Base-by-base conservation (phyloP, 2,888 invertebrate species). In the Troides oblongomaculatus region DNA sequence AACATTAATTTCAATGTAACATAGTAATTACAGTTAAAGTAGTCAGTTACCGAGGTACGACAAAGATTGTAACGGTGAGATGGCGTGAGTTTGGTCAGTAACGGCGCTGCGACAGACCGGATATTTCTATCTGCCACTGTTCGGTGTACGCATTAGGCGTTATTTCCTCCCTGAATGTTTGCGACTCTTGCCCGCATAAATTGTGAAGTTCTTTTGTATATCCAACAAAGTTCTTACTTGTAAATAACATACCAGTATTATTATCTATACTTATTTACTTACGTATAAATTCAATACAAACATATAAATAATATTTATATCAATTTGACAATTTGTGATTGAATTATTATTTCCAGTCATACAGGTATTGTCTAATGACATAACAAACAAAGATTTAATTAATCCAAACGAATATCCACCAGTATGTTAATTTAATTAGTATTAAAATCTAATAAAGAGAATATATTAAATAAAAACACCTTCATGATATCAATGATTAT, bases 21-120 rank as follows among this genome's bases (percentile, higher is more conserved):
- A 77, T 74, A 74, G 77, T 75, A 72, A 72, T 73, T 75, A 75
- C 73, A 76, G 73, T 69, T 71, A 76, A 76, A 74, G 69, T 70
- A 73, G 68, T 72, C 68, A 64, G 50, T 50, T 14, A 18, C 70
- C 75, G 68, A 72, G 66, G 69, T 73, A 46, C 17, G 58, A 50
- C 60, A 63, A 36, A 70, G 66, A 70, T 70, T 66, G 63, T 70
- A 61, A 70, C 46, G 57, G 64, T 56, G 56, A 53, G 63, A 70
- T 70, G 67, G 58, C 70, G 70, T 70, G 70, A 59, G 61, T 12
- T 59, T 12, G 64, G 60, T n/a, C 70, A 61, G 60, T 70, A 67
- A 70, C 18, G 43, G 64, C 60, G 56, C 61, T 66, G 70, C 70
- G 60, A 67, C 56, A 64, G 70, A 67, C 67, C 67, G 61, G 67